Evolutionary conservation across 2,888 invertebrate species (phyloP), one percentile per base, ranked within the genome.

Genomic region (Bimastos eiseni): DNA sequence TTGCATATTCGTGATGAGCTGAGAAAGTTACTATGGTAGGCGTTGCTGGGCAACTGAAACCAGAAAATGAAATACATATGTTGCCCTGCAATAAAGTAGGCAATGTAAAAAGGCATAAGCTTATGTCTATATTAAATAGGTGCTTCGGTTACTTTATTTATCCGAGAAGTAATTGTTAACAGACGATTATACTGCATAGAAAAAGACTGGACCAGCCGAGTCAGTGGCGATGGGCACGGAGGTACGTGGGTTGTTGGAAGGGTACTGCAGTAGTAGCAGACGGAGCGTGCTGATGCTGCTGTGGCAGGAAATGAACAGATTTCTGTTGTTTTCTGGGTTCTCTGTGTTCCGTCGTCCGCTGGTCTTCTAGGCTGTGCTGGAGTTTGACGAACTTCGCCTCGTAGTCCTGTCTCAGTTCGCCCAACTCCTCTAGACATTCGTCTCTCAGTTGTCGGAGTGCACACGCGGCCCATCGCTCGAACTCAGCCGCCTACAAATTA

Each of bases 401-500:
- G 55, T 89, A 89, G 55, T 89, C 90, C 37, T 89, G 49, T 89
- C 90, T 55, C 55, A 89, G 55, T n/a, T 37, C 70, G 37, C 33
- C 15, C 90, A 89, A 36, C 37, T 89, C 90, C 17, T 34, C 24
- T 2, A 33, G 34, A 70, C 55, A 55, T 19, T 34, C 37, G 49
- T 89, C 24, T 5, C 33, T 70, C 83, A 89, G 90, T 17, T 89
- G 90, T 24, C 33, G 17, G 5, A 89, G 70, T 6, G 90, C 90
- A 34, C 13, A 11, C 5, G 34, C 36, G 24, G 90, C 49, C 90
- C 90, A 89, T 0, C 90, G 90, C 90, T 89, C 55, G 70, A 89
- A 89, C 37, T 89, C 90, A 11, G n/a, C 49, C 70, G 90, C 90
- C 90, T 89, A 30, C 49, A 89, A 89, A 89, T 24, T 33, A 41